Evolutionary conservation across 2,797 vertebrate genomes (phyloP), one percentile per base, ranked within the genome.

Genomic region (Xenopus petersii): DNA sequence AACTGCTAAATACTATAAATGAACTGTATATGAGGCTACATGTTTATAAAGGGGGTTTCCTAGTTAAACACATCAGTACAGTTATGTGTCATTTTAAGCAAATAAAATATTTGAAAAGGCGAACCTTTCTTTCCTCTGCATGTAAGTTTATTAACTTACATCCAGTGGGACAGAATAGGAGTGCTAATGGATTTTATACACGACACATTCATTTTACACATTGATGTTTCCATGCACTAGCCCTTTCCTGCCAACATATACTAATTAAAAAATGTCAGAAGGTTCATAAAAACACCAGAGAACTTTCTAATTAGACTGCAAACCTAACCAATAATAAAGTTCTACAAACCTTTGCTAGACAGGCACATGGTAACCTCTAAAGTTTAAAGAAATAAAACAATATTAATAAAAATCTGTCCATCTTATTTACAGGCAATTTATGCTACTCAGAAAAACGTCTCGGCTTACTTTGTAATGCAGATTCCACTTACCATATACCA

Each of bases 261-360:
- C 68, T 60, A 70, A 70, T 70, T 70, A 70, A 47, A 60, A 60
- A 47, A 69, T 70, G 68, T 26, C 68, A 70, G 54, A 55, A 54
- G 9, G 13, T 24, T 67, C 30, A 11, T 9, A 21, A 42, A 58
- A 58, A 42, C 30, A 68, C 21, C 10, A 10, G 54, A 65, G 1
- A 65, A 65, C 33, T 21, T 55, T 55, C 26, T 58, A 56, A 68
- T 55, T 42, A 58, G 47, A 10, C 16, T 54, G 17, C 5, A 13
- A 66, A 16, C n/a, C 21, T 66, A 26, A 11, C 15, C 13, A 17
- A 54, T 36, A 54, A 54, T 24, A 12, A 67, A 67, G 10, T 1
- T 8, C 13, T 54, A 17, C 49, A 49, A 49, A 21, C 13, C 48
- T 16, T 15, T 67, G 13, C 24, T 5, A 54, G 17, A 15, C 10